Percentiles rank a stretch among this genome's conserved stretches.
These are phyloP conservation scores for Megaceryle torquata DNA, from an alignment of 2,113 vertebrate species.

Conservation along the genomic window DNA sequence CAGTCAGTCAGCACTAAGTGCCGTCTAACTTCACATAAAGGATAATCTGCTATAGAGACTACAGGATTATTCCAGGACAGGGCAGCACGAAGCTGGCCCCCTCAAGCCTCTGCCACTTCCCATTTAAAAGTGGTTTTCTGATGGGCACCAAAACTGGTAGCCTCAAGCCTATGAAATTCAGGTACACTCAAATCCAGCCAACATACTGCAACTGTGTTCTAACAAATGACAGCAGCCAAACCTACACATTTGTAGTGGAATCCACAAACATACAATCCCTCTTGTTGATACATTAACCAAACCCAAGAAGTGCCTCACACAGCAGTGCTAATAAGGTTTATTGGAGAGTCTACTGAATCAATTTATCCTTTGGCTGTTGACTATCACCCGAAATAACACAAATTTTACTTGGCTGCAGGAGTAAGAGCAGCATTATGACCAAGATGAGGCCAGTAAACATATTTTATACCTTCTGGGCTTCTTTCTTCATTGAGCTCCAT, in stretches of 20 bases:
- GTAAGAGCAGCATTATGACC: neutral
- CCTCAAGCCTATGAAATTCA: neutral
- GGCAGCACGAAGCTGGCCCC: neutral
- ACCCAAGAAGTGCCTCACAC: neutral
- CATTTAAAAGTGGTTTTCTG: neutral
- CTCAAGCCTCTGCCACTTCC: neutral
- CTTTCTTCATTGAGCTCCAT: constrained; percentile 85
- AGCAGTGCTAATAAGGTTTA: neutral
- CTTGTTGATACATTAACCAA: neutral
- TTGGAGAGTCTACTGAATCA: neutral
- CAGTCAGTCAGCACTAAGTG: neutral
- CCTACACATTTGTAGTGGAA: neutral
- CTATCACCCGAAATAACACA: neutral
- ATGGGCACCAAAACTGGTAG: neutral
- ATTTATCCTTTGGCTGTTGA: neutral
- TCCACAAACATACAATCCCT: neutral
- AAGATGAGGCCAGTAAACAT: neutral
- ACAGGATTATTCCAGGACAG: neutral
- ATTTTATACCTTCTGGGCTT: constrained; percentile 86
- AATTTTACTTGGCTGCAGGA: neutral
- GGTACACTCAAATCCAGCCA: neutral
- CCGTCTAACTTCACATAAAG: too few species aligned
- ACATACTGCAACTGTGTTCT: neutral
- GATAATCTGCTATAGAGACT: neutral
- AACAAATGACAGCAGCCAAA: fast-evolving